Base-by-base conservation (phyloP, 1,140 invertebrate species). In the Drosophila watanabei region DNA sequence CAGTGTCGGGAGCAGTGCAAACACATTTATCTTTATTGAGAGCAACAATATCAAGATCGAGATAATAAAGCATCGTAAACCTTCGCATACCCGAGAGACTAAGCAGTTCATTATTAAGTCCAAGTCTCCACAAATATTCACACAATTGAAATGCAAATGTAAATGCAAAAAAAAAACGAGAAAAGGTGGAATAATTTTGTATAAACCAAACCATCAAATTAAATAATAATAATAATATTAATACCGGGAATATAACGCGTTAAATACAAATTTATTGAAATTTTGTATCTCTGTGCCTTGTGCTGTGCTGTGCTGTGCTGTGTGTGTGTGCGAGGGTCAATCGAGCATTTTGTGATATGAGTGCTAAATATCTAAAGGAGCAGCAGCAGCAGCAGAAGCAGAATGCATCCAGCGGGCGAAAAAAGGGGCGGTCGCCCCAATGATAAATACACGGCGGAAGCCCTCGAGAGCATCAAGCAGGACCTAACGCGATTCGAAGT, bases 371-470 rank as follows among this genome's bases (percentile, higher is more conserved):
- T 80, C 87, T 64, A 79, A 85, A 59, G 48, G 13, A 58, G 78
- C 78, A 88, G 70, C 59, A 88, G 85, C 83, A 92, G 80, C 83
- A 92, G 87, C 81, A 83, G 75, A 75, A 92, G 87, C 81, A 83
- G 75, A 75, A 93, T 93, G 92, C 92, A 93, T 93, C 89, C 89
- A 92, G 92, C 91, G 92, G 92, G 91, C 89, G 92, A 92, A 91
- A 93, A 92, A 93, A 93, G 89, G 89, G 91, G 88, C 85, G 91
- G 88, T 91, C 92, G 91, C 80, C 88, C 91, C 88, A 92, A 93
- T 91, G 92, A 93, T 91, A 93, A 92, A 82, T 93, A 93, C 68
- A 93, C 92, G 70, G 91, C 88, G 66, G 81, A 93, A 75, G 92
- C 92, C 64, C 92, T 93, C 57, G 86, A 92, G 87, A 92, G 83